Conservation (phyloP, 2,888 invertebrate species). For the Athripsodes cinereus region DNA sequence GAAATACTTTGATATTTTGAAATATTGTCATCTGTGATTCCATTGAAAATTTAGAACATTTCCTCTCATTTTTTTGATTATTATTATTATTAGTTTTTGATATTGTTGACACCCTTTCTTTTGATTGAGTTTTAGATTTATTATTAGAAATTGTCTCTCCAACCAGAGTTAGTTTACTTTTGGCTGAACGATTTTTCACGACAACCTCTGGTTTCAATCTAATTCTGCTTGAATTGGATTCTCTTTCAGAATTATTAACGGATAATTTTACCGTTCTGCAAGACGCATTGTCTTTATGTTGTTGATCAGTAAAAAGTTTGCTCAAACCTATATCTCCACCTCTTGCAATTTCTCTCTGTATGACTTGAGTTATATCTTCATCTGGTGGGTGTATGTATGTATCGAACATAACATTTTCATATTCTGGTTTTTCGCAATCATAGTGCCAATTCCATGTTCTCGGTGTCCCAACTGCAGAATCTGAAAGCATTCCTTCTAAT, state of each 20-base stretch:
- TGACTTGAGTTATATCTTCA: slow-evolving; percentile 7
- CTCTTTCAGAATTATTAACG: neutral
- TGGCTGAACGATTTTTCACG: neutral
- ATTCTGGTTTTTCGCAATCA: neutral
- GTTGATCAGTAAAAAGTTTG: too few relatives aligned
- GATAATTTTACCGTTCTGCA: neutral
- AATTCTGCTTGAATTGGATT: neutral
- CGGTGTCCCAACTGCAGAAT: slow-evolving; percentile 6
- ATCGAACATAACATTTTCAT: slow-evolving; percentile 15
- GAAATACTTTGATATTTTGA: slow-evolving; percentile 4
- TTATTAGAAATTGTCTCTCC: neutral
- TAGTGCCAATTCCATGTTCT: slow-evolving; percentile 13
- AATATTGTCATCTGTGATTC: neutral
- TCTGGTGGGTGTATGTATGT: slow-evolving; percentile 12
- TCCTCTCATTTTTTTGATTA: neutral
- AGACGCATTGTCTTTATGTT: neutral
- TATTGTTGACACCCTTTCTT: too few relatives aligned
- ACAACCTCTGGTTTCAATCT: neutral
- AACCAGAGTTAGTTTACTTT: neutral
- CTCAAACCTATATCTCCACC: neutral
- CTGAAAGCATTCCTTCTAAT: slow-evolving; percentile 9
- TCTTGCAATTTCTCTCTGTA: neutral
- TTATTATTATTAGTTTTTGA: too few relatives aligned
- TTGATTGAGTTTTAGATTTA: neutral
- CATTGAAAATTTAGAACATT: neutral